Conservation (phyloP, 2,888 invertebrate species). For the Cerastis leucographa region DNA sequence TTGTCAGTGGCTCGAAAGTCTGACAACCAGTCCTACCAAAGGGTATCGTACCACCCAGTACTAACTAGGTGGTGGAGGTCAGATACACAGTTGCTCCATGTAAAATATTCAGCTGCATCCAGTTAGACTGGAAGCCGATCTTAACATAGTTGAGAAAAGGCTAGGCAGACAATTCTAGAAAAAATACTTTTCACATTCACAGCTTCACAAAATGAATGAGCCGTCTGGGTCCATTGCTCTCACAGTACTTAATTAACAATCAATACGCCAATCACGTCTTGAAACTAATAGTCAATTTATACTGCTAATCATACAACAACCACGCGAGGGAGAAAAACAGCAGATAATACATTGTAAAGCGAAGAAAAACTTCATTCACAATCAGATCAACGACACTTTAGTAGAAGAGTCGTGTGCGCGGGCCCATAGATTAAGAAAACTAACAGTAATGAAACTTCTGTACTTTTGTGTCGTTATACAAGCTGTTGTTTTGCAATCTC, state of each 20-base stretch:
- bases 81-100: no score
- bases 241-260: conserved; percentile 26
- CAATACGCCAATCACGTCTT: conserved; percentile 39
- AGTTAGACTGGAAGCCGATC: no score
- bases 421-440: conserved; percentile 21
- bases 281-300: conserved; percentile 40
- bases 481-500: no score
- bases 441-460: no score
- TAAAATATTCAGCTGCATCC: no score
- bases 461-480: no score
- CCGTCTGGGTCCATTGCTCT: neutral
- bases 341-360: conserved; percentile 16
- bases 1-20: no score
- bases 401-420: conserved; percentile 30
- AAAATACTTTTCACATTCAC: neutral
- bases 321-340: conserved; percentile 32
- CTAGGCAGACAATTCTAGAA: no score
- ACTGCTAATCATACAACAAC: conserved; percentile 27
- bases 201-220: conserved; percentile 3
- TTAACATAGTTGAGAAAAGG: no score
- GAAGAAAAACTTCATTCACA: conserved; percentile 42
- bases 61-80: no score
- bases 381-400: conserved; percentile 55
- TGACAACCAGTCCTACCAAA: no score
- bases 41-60: no score